These are phyloP conservation scores for Asbolus verrucosus DNA, from an alignment of 1,140 invertebrate species.

Conservation along the genomic window DNA sequence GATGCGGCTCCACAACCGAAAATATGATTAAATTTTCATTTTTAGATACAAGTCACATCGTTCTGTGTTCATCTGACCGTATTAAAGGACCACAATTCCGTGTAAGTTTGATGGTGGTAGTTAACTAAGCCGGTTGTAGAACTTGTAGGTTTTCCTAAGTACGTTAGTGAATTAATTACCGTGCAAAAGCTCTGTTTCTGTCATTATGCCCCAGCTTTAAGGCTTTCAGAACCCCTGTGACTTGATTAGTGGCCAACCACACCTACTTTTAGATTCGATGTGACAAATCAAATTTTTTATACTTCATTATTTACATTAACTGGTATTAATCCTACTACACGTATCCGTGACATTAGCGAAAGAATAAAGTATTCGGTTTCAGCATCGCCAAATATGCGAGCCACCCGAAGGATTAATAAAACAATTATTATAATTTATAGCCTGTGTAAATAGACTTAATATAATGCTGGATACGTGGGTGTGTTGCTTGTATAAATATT, in stretches of 20 bases:
- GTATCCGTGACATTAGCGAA: background rate
- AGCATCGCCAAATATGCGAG: constrained; percentile 15
- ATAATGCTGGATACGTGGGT: background rate
- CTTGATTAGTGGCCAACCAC: constrained; percentile 10
- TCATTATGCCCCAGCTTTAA: constrained; percentile 24
- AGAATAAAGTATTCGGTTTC: no score
- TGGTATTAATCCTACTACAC: background rate
- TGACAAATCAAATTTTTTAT: background rate
- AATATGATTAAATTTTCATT: no score
- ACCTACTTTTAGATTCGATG: constrained; percentile 8
- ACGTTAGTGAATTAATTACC: constrained; percentile 42
- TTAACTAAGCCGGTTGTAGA: constrained; percentile 31
- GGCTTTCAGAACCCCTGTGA: constrained; percentile 1
- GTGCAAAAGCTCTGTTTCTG: constrained; percentile 38
- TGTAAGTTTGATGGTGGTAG: constrained; percentile 19
- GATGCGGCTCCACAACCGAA: no score
- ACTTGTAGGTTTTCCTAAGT: constrained; percentile 36
- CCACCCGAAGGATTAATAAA: constrained; percentile 36
- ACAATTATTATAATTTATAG: constrained; percentile 34
- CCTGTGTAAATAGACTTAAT: constrained; percentile 24
- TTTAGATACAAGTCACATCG: no score
- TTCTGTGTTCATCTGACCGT: constrained; percentile 11
- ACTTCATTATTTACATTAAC: background rate
- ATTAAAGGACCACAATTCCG: constrained; percentile 14
- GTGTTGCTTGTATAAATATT: constrained; percentile 19